Conservation (phyloP, 2,888 invertebrate genomes). For the Orchesella flavescens region DNA sequence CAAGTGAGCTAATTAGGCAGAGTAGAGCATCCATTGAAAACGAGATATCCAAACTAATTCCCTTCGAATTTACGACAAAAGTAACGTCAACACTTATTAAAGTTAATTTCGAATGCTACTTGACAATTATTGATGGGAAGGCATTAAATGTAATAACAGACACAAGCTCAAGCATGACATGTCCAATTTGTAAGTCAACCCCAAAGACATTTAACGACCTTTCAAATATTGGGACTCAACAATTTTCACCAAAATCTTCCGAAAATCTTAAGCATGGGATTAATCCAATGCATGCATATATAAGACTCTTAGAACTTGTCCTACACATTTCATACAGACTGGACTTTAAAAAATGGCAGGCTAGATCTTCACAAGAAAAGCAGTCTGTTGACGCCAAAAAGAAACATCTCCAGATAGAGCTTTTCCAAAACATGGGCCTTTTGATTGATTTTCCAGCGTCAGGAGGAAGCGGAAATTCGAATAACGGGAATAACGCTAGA, state of each 20-base stretch:
- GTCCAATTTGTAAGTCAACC: constrained; percentile 25
- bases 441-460: neutral
- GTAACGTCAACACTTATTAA: neutral
- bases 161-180: constrained; percentile 4
- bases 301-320: constrained; percentile 1
- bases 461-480: neutral
- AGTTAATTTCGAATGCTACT: neutral
- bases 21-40: neutral
- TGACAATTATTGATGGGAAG: constrained; percentile 45
- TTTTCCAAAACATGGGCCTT: neutral
- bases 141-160: constrained; percentile 9
- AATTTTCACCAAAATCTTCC: neutral
- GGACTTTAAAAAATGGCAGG: neutral
- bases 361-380: neutral
- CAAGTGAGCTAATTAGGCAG: neutral
- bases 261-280: neutral
- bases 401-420: neutral
- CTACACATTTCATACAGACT: constrained; percentile 15
- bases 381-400: too few species aligned
- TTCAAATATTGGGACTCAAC: neutral
- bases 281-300: constrained; percentile 1
- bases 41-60: constrained; percentile 14
- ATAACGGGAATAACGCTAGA: neutral
- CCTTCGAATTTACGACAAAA: neutral
- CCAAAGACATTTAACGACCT: constrained; percentile 22